A percentile compares a stretch with the other conserved stretches of the same genome.
Conservation (phyloP, 1,140 invertebrate species). For the Chymomyza costata region DNA sequence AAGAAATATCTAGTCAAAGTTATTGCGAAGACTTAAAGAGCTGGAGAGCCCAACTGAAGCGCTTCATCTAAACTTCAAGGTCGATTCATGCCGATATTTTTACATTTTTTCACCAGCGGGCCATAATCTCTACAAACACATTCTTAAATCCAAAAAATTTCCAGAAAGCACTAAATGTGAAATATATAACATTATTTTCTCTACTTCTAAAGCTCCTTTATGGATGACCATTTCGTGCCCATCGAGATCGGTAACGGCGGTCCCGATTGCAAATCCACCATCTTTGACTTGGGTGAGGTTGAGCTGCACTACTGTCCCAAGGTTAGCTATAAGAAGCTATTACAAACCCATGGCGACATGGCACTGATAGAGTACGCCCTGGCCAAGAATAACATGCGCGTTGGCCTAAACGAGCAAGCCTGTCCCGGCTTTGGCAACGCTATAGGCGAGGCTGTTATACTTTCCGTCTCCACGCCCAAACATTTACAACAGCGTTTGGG, state of each 20-base stretch:
- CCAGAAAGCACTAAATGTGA: background rate
- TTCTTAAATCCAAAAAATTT: too few relatives aligned
- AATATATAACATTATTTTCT: background rate
- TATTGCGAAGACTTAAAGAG: too few relatives aligned
- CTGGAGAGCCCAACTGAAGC: too few relatives aligned
- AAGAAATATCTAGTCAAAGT: too few relatives aligned
- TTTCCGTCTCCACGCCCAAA: slow-evolving; percentile 33
- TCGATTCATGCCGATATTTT: too few relatives aligned
- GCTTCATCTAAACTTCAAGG: too few relatives aligned
- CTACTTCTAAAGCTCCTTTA: slow-evolving; percentile 19
- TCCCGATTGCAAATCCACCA: slow-evolving; percentile 29
- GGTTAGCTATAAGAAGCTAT: slow-evolving; percentile 29
- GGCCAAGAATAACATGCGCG: slow-evolving; percentile 81
- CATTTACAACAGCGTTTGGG: slow-evolving; percentile 71
- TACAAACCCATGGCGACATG: slow-evolving; percentile 82
- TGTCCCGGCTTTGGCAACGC: slow-evolving; percentile 77
- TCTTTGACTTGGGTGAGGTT: slow-evolving; percentile 25
- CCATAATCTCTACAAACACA: too few relatives aligned
- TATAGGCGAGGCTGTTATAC: slow-evolving; percentile 29
- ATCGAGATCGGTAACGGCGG: slow-evolving; percentile 23
- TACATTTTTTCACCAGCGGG: too few relatives aligned
- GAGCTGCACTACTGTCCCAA: slow-evolving; percentile 32
- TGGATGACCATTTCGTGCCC: slow-evolving; percentile 20
- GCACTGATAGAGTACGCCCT: slow-evolving; percentile 83
- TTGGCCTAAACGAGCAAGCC: slow-evolving; percentile 78